Conservation (phyloP, 2,888 invertebrate species). For the Tanypteryx hageni region DNA sequence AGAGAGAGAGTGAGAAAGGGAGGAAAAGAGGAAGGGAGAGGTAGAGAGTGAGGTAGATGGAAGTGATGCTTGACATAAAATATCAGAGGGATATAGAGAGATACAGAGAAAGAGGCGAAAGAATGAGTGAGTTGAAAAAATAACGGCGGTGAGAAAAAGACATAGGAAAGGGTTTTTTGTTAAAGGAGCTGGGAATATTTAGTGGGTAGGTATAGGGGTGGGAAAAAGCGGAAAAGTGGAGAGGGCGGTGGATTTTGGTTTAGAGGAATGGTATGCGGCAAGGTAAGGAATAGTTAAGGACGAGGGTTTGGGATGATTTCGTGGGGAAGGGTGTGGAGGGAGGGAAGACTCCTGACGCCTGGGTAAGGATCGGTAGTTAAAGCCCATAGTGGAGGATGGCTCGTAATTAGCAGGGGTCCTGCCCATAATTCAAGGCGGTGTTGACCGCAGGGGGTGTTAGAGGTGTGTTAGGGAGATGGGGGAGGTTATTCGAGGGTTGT, state of each 20-base stretch:
- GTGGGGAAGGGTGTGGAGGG: background rate
- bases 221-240: background rate
- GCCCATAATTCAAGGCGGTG: conserved; percentile 31
- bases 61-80: background rate
- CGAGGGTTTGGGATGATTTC: background rate
- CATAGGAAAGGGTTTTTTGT: conserved; percentile 31
- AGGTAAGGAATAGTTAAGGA: background rate
- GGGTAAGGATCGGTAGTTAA: conserved; percentile 53
- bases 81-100: background rate
- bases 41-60: background rate
- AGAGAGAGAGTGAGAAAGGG: too few relatives aligned
- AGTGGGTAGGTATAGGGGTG: background rate
- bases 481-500: background rate
- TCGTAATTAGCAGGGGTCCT: conserved; percentile 56
- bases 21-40: background rate
- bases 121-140: background rate
- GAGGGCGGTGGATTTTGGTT: background rate
- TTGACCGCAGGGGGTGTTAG: conserved; percentile 21
- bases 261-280: background rate
- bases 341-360: conserved; percentile 14
- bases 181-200: background rate
- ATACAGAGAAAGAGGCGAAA: background rate
- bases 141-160: background rate
- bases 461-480: background rate
- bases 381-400: conserved; percentile 39